Conservation (phyloP, 2,113 vertebrate species). For the Edolisoma coerulescens region DNA sequence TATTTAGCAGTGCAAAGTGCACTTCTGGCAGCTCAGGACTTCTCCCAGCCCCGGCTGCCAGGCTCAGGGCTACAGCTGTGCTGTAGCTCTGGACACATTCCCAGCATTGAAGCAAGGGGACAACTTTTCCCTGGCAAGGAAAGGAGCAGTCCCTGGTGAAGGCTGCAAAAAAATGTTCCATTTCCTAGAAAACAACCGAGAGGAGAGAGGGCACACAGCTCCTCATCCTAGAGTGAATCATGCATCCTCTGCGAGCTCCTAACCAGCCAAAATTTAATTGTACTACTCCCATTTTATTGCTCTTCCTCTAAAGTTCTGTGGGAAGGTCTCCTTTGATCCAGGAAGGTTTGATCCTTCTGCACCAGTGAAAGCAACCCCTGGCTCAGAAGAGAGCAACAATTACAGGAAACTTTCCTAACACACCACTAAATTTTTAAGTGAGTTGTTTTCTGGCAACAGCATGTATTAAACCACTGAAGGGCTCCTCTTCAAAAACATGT, state of each 20-base stretch:
- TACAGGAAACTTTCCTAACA: conserved; percentile 18
- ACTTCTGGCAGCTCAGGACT: background rate
- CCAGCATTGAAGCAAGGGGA: background rate
- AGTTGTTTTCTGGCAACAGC: conserved; percentile 16
- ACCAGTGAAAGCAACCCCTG: background rate
- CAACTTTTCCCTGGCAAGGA: background rate
- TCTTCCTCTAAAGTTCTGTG: background rate
- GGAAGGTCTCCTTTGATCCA: background rate
- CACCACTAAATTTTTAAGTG: background rate
- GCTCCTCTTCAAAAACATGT: background rate
- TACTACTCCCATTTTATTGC: background rate
- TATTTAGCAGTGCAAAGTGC: background rate
- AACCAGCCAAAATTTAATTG: background rate
- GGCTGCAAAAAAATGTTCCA: background rate
- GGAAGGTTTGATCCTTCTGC: background rate
- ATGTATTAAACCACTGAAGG: background rate
- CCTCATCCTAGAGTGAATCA: background rate
- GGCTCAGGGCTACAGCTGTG: background rate
- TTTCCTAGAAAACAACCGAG: conserved; percentile 38
- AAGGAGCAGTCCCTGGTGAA: background rate
- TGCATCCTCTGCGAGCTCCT: background rate
- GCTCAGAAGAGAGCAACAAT: conserved; percentile 16
- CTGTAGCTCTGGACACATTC: background rate
- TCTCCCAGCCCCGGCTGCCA: background rate
- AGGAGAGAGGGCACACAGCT: background rate